Evolutionary conservation across 2,113 vertebrate genomes (phyloP).

Genomic region (Ramphastos sulfuratus): DNA sequence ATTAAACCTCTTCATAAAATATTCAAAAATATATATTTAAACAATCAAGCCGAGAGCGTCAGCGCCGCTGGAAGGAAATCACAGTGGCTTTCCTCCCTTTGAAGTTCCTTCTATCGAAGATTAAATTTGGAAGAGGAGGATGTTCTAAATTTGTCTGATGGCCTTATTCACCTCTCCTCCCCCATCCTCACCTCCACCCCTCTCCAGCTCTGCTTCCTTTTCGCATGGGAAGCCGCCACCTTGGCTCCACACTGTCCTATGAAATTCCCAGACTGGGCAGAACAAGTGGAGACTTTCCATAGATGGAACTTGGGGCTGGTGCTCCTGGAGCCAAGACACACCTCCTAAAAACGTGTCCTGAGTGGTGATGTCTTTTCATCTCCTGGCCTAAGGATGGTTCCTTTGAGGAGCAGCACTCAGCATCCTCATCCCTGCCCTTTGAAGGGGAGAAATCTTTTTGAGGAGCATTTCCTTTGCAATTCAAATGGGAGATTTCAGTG

Average conservation of each 20-base stretch:
- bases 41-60: slow-evolving; percentile 22
- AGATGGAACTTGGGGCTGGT: not conserved
- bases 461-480: not conserved
- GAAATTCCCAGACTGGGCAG: not conserved
- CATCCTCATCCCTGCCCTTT: not conserved
- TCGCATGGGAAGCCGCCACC: slow-evolving; percentile 79
- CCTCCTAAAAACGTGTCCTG: not conserved
- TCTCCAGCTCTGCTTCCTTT: slow-evolving; percentile 76
- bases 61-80: slow-evolving; percentile 7
- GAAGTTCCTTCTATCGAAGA: slow-evolving; percentile 30
- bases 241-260: slow-evolving; percentile 64
- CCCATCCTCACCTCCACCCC: slow-evolving; percentile 2
- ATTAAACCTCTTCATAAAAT: not conserved
- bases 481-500: not conserved
- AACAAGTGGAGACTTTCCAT: not conserved
- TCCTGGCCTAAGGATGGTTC: not conserved
- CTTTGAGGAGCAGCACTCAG: not conserved
- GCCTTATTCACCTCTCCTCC: slow-evolving; percentile 34
- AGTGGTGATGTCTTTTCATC: not conserved
- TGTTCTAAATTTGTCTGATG: slow-evolving; percentile 70
- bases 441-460: not conserved
- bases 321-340: not conserved
- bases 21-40: slow-evolving; percentile 33
- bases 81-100: slow-evolving; percentile 43
- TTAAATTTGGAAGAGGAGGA: slow-evolving; percentile 75